Conservation (phyloP, 2,113 vertebrate species). For the Puffinus mauretanicus region DNA sequence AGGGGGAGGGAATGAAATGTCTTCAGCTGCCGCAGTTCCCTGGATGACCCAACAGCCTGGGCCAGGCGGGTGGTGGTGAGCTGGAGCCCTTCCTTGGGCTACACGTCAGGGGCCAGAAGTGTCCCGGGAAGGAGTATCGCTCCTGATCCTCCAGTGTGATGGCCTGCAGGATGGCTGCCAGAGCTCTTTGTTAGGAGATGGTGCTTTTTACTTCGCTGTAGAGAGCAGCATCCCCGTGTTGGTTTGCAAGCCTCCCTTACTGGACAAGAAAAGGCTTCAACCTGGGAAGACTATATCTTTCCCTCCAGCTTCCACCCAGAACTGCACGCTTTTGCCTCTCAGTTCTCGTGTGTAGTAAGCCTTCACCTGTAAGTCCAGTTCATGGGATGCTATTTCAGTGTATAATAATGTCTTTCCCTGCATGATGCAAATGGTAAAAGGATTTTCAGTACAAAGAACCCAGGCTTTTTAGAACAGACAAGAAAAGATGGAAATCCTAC, state of each 20-base stretch:
- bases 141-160: neutral
- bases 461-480: conserved; percentile 33
- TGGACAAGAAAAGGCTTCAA: neutral
- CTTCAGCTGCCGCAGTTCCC: neutral
- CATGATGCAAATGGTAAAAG: conserved; percentile 24
- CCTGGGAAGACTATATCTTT: neutral
- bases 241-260: neutral
- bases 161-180: neutral
- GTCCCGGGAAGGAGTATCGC: neutral
- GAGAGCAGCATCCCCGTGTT: neutral
- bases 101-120: rapidly evolving
- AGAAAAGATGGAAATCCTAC: conserved; percentile 53
- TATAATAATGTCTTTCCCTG: neutral
- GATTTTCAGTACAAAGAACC: conserved; percentile 19
- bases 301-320: neutral
- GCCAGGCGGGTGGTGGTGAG: neutral
- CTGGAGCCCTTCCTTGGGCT: neutral
- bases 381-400: neutral
- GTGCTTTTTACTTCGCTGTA: neutral
- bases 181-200: neutral
- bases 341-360: neutral
- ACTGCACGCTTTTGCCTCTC: rapidly evolving
- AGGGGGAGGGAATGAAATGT: neutral
- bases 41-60: neutral
- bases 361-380: neutral